These are phyloP conservation scores for Nephrotoma appendiculata DNA, from an alignment of 2,888 invertebrate species.

Conservation along the genomic window DNA sequence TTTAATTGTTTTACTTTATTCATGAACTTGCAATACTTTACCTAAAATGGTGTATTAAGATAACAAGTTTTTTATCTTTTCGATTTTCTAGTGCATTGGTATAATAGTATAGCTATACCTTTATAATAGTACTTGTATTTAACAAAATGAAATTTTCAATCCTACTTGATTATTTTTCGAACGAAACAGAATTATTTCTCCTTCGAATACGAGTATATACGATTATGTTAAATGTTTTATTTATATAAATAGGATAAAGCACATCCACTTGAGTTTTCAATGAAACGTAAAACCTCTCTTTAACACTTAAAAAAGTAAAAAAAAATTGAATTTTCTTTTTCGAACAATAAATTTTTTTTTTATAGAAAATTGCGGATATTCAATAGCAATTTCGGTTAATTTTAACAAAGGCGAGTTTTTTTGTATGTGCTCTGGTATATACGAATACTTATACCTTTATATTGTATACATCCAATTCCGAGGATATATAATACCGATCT, in stretches of 20 bases:
- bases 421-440: not conserved
- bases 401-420: not conserved
- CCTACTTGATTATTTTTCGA: too few species aligned
- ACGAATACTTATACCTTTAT: not conserved
- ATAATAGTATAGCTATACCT: too few species aligned
- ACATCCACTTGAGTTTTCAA: not conserved
- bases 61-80: too few species aligned
- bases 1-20: too few species aligned
- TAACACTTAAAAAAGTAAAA: not conserved
- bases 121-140: too few species aligned
- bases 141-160: too few species aligned
- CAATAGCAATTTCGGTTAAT: not conserved
- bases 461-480: not conserved
- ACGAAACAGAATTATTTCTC: too few species aligned
- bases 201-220: too few species aligned
- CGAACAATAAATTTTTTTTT: not conserved
- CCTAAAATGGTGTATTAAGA: too few species aligned
- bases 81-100: too few species aligned
- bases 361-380: not conserved
- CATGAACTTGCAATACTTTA: too few species aligned
- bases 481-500: not conserved
- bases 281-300: not conserved
- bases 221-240: too few species aligned
- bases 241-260: not conserved
- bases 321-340: not conserved